Evolutionary conservation across 2,113 vertebrate genomes (phyloP).

Genomic region (Mus spicilegus): DNA sequence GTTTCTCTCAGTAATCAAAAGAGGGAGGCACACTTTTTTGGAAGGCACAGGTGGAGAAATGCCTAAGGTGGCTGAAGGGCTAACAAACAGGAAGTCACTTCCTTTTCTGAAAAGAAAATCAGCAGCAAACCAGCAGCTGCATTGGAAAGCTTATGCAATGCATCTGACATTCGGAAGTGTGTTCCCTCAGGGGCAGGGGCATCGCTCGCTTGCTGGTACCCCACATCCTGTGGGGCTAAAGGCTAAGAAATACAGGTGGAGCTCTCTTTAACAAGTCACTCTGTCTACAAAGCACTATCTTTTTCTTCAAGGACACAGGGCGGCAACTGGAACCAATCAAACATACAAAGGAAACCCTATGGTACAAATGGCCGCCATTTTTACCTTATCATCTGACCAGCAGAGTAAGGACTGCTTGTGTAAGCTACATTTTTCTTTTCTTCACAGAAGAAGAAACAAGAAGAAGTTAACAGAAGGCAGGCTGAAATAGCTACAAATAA

Average conservation of each 20-base stretch:
- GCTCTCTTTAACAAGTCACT: background rate
- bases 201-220: background rate
- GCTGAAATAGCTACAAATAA: background rate
- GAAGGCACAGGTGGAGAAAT: background rate
- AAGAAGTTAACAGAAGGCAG: background rate
- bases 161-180: background rate
- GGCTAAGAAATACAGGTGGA: background rate
- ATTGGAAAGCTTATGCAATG: background rate
- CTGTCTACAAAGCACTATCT: background rate
- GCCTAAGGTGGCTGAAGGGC: background rate
- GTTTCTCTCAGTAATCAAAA: background rate
- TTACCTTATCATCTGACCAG: background rate
- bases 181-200: background rate
- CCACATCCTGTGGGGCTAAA: rapidly evolving
- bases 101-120: background rate
- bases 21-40: rapidly evolving
- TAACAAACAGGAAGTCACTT: background rate
- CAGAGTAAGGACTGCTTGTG: background rate
- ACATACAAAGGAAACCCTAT: background rate
- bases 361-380: background rate
- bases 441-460: background rate
- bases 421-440: background rate
- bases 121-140: background rate
- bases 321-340: background rate
- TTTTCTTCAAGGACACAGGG: background rate